Evolutionary conservation across 2,888 invertebrate genomes (phyloP).

Genomic region (Oxyteleia sp.): DNA sequence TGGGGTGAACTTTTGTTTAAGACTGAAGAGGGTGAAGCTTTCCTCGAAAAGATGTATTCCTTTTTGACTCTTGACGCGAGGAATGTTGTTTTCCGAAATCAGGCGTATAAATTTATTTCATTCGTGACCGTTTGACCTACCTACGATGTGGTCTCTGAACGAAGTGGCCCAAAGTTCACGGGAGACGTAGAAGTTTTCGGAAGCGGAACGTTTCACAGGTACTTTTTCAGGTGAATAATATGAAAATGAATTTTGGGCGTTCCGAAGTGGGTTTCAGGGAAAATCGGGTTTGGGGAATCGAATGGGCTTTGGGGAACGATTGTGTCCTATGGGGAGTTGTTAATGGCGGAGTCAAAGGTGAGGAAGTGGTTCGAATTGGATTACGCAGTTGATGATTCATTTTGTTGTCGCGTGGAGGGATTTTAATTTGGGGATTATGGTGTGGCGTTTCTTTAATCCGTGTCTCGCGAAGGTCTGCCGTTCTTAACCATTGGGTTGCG

Average conservation of each 20-base stretch:
- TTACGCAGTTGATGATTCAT: background rate
- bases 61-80: slow-evolving; percentile 5
- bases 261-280: slow-evolving; percentile 30
- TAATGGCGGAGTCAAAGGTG: slow-evolving; percentile 12
- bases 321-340: slow-evolving; percentile 11
- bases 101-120: slow-evolving; percentile 27
- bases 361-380: slow-evolving; percentile 3
- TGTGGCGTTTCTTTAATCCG: background rate
- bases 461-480: slow-evolving; percentile 6
- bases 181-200: slow-evolving; percentile 36
- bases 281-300: slow-evolving; percentile 25
- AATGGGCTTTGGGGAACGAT: slow-evolving; percentile 3
- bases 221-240: slow-evolving; percentile 41
- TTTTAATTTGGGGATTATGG: slow-evolving; percentile 17
- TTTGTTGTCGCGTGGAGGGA: background rate
- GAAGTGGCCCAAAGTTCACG: slow-evolving; percentile 49
- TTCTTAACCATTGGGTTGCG: slow-evolving; percentile 9
- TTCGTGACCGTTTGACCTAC: slow-evolving; percentile 54
- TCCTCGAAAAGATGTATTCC: slow-evolving; percentile 17
- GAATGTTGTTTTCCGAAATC: slow-evolving; percentile 15
- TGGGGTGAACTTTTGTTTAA: slow-evolving; percentile 8
- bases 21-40: slow-evolving; percentile 28
- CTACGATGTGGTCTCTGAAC: slow-evolving; percentile 27
- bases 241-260: slow-evolving; percentile 38
- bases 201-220: slow-evolving; percentile 36